Evolutionary conservation across 2,113 vertebrate species (phyloP).

Genomic region (Oostethus manadensis): DNA sequence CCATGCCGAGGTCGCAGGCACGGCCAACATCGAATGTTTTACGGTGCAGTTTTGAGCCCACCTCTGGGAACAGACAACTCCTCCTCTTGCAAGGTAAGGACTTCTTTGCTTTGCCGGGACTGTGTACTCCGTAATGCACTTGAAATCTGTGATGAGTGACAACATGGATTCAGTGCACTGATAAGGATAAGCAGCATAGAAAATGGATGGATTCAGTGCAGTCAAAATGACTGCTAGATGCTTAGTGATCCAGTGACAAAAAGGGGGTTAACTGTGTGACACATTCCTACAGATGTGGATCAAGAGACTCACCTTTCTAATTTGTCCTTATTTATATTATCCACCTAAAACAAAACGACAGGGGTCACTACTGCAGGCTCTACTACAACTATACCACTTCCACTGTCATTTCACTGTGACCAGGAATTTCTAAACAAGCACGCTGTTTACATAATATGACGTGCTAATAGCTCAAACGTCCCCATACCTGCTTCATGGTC

Average conservation of each 20-base stretch:
- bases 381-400: constrained; percentile 35
- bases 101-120: constrained; percentile 61
- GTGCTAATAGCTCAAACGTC: background rate
- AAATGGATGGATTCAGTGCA: background rate
- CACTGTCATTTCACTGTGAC: constrained; percentile 40
- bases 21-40: constrained; percentile 50
- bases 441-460: constrained; percentile 14
- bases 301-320: constrained; percentile 71
- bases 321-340: constrained; percentile 74
- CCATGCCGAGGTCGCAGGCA: constrained; percentile 83
- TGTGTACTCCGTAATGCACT: constrained; percentile 55
- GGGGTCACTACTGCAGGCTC: constrained; percentile 48
- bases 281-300: constrained; percentile 41
- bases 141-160: constrained; percentile 57
- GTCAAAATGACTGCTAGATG: constrained; percentile 21
- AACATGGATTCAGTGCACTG: no score
- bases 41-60: constrained; percentile 57
- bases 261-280: constrained; percentile 32
- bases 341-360: constrained; percentile 79
- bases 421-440: constrained; percentile 24
- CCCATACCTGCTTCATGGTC: constrained; percentile 82
- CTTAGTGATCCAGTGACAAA: constrained; percentile 34
- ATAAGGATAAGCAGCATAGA: no score
- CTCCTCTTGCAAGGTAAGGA: constrained; percentile 62
- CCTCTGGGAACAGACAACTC: constrained; percentile 40